Percentiles rank a stretch among this genome's conserved stretches.
phyloP scores from a whole-genome alignment of 2,797 vertebrate genomes.

The Rhodeus uyekii region DNA sequence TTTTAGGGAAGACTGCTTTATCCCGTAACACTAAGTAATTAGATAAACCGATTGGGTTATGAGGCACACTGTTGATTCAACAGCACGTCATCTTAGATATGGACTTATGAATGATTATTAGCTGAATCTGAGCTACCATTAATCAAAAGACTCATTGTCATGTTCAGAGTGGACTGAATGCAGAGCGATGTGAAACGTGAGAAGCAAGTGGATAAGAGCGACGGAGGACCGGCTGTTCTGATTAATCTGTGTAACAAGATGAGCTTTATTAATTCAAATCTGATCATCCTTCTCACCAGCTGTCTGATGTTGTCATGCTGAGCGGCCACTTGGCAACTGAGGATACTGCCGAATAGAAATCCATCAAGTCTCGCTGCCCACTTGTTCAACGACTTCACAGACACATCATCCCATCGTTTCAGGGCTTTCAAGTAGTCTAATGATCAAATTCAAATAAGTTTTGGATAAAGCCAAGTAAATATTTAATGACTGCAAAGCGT shows the following conservation, averaged over 20 bases:
- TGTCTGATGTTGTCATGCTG: neutral
- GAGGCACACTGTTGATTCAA: neutral
- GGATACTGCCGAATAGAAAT: neutral
- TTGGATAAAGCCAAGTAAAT: neutral
- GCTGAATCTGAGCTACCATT: neutral
- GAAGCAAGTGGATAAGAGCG: neutral
- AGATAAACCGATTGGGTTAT: slow-evolving; percentile 6
- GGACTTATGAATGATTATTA: neutral
- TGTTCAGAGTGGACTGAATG: neutral
- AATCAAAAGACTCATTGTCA: neutral
- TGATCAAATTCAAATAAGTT: neutral
- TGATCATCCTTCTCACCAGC: slow-evolving; percentile 24
- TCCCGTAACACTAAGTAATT: slow-evolving; percentile 12
- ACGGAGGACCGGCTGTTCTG: slow-evolving; percentile 3
- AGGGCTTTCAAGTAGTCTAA: neutral
- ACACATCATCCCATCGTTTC: neutral
- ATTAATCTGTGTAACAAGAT: slow-evolving; percentile 19
- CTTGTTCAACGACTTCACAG: neutral
- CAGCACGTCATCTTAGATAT: neutral
- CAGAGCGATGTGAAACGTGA: neutral
- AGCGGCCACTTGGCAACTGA: neutral
- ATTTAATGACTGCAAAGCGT: neutral
- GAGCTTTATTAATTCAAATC: slow-evolving; percentile 23
- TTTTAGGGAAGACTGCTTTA: neutral
- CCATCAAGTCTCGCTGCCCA: neutral